A percentile compares a stretch with the other conserved stretches of the same genome.
phyloP scores from a whole-genome alignment of 2,888 invertebrate species.

The Halictus ligatus region DNA sequence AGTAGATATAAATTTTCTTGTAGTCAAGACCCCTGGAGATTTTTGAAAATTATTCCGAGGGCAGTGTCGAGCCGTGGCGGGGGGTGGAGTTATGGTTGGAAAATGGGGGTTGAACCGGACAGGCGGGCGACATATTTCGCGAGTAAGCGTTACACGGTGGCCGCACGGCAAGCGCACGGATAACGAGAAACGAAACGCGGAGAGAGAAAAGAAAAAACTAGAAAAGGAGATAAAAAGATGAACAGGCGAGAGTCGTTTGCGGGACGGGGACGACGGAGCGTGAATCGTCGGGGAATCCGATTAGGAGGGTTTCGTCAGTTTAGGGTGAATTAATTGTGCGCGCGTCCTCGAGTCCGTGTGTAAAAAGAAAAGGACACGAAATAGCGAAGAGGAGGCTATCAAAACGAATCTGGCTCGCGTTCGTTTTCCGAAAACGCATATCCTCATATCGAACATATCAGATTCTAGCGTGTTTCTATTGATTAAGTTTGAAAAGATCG shows the following conservation, averaged over 20 bases:
- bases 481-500: background rate
- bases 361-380: constrained; percentile 29
- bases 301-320: constrained; percentile 56
- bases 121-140: constrained; percentile 14
- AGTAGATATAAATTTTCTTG: no score
- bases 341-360: constrained; percentile 41
- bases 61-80: background rate
- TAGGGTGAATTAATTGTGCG: constrained; percentile 50
- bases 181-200: constrained; percentile 17
- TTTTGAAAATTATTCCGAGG: background rate
- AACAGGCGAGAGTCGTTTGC: background rate
- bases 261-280: constrained; percentile 14
- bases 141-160: constrained; percentile 23
- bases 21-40: background rate
- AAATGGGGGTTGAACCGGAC: constrained; percentile 10
- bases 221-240: background rate
- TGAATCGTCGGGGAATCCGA: constrained; percentile 36
- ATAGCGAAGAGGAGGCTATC: constrained; percentile 8
- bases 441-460: background rate
- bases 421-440: constrained; percentile 1
- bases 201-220: background rate
- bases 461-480: background rate
- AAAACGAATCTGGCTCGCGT: constrained; percentile 33
- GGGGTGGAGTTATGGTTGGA: background rate
- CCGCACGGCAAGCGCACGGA: constrained; percentile 3